Conservation (phyloP, 1,140 invertebrate genomes). For the Nomia melanderi region DNA sequence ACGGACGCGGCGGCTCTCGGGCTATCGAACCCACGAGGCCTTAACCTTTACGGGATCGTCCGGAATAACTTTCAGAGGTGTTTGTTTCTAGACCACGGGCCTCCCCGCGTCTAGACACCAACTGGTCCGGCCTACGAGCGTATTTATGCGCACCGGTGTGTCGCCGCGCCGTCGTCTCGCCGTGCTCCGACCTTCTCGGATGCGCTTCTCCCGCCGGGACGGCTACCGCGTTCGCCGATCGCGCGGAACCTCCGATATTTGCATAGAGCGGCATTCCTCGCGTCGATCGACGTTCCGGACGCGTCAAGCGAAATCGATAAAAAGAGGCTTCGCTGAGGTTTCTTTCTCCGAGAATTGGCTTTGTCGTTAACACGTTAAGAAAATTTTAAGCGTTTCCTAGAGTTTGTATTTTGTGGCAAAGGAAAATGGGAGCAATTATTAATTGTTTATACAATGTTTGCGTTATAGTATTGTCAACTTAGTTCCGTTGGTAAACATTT, state of each 20-base stretch:
- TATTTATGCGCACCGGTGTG: not conserved
- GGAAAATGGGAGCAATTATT: too few relatives aligned
- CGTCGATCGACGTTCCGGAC: too few relatives aligned
- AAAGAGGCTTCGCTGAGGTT: too few relatives aligned
- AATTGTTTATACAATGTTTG: too few relatives aligned
- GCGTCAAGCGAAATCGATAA: too few relatives aligned
- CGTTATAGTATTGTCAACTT: too few relatives aligned
- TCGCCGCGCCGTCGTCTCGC: not conserved
- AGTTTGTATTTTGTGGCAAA: too few relatives aligned
- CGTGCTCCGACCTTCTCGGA: slow-evolving; percentile 1
- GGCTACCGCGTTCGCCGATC: slow-evolving; percentile 20
- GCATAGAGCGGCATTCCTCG: slow-evolving; percentile 14
- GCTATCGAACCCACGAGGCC: slow-evolving; percentile 62
- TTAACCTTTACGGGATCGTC: slow-evolving; percentile 60
- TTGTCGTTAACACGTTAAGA: too few relatives aligned
- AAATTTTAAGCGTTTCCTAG: too few relatives aligned
- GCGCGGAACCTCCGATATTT: not conserved
- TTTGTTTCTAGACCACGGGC: slow-evolving; percentile 47
- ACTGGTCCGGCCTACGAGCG: slow-evolving; percentile 35
- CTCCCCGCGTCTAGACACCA: slow-evolving; percentile 51
- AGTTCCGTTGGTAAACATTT: too few relatives aligned
- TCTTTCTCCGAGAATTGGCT: too few relatives aligned
- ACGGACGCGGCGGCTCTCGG: slow-evolving; percentile 11
- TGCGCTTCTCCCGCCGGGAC: not conserved
- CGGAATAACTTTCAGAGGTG: slow-evolving; percentile 43